Evolutionary conservation across 2,113 vertebrate species (phyloP), one percentile per base, ranked within the genome.

Genomic region (Campylomormyrus numenius): DNA sequence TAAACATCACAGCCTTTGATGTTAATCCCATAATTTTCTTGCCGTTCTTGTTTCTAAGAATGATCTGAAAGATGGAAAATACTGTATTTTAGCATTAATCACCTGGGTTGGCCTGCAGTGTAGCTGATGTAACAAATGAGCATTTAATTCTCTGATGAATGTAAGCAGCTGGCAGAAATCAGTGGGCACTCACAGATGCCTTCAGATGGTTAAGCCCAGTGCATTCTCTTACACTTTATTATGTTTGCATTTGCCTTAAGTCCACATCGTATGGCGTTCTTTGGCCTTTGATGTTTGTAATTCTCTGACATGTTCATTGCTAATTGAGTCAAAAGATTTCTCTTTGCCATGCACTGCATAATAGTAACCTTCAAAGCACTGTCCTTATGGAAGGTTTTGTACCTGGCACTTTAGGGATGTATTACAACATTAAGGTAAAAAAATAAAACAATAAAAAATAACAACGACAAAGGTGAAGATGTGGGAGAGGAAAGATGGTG

Each of bases 21-120:
- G 89, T 89, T 62, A 85, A 85, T 88, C 66, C 39, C 27, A 48
- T 70, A 53, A 66, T 66, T 53, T 90, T 86, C 45, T n/a, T 35
- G 70, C 74, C 6, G 42, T 66, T 90, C 42, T 45, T 66, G 56
- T 85, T 87, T 48, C 19, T 87, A 31, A 52, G 42, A 48, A 85
- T 45, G 19, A 62, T 42, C 45, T 86, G 21, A 70, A 90, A 90
- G 66, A 70, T 24, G 56, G 62, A 19, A 58, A 85, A 84, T 89
- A 42, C 74, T 80, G 77, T 87, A 53, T 88, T 90, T 90, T 90
- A 66, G 27, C 58, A 53, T 90, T 53, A 88, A 45, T 90, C 31
- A 77, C 48, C 15, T 35, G 11, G 27, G 87, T 19, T 77, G 50
- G 8, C 42, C 46, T 19, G 85, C 66, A 8, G 62, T 88, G 35